Conservation (phyloP, 1,140 invertebrate genomes). For the Leptonema lineaticorne region DNA sequence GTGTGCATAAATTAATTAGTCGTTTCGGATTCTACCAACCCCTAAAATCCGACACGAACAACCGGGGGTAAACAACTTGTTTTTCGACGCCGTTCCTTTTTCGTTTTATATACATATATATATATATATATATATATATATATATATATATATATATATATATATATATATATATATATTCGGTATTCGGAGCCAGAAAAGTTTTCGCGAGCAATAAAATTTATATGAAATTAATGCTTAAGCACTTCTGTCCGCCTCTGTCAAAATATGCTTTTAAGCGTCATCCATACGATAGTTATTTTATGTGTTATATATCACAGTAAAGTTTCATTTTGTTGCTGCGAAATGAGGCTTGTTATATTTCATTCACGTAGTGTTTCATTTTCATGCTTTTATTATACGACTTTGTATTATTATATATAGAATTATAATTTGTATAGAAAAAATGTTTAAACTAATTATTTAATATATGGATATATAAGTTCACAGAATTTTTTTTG, state of each 20-base stretch:
- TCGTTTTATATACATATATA: no score
- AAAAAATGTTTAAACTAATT: no score
- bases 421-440: no score
- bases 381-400: no score
- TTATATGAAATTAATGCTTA: neutral
- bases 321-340: neutral
- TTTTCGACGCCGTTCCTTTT: constrained; percentile 3
- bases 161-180: no score
- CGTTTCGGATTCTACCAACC: constrained; percentile 21
- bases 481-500: no score
- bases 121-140: no score
- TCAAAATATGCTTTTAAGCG: constrained; percentile 3
- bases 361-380: neutral
- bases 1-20: constrained; percentile 27
- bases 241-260: neutral
- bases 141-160: no score
- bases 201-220: neutral
- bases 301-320: neutral
- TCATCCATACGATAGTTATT: neutral
- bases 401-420: no score
- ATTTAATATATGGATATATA: no score
- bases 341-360: neutral
- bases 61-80: constrained; percentile 20
- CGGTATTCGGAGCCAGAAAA: no score
- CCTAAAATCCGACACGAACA: constrained; percentile 11